Evolutionary conservation across 2,113 vertebrate species (phyloP), one percentile per base, ranked within the genome.

Genomic region (Nematolebias whitei): DNA sequence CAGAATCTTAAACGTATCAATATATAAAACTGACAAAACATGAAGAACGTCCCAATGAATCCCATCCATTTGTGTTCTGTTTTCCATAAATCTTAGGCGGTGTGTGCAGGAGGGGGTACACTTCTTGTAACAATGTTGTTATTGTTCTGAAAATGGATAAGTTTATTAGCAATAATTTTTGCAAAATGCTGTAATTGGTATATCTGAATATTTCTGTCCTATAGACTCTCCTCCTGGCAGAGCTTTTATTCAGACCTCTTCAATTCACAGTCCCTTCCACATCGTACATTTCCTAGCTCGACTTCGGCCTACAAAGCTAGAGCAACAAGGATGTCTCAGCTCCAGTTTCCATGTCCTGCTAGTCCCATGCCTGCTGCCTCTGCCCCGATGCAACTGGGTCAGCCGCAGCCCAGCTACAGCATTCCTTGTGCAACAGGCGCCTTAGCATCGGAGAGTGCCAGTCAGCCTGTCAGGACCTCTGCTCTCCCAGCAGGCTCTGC

Each of bases 401-500:
- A 78, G 83, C 94, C 86, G 47, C 95, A 96, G 89, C 92, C 94
- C 52, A 91, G 95, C 78, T 93, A 94, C 92, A 96, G 96, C 90
- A 96, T 97, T 89, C 96, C 96, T 64, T 94, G 94, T 87, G 90
- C 94, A 60, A 75, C 94, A 53, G 95, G 93, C 84, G 94, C 94
- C 60, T 90, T 96, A 74, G 94, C 95, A 73, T 98, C 96, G 56
- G 97, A 99, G 94, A 95, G 94, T 81, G 97, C 96, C 89, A 95
- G 95, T 88, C 95, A 97, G 91, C 96, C 95, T 44, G 90, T 95
- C 79, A 94, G 96, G 87, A 98, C 90, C 81, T 98, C 96, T 40
- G 94, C 96, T 86, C 94, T 98, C 79, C 96, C 96, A 24, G 95
- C 95, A 61, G 94, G 95, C 78, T 98, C 96, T 54, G 89, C 92